Base-by-base conservation (phyloP, 2,113 vertebrate genomes). In the Heteronetta atricapilla region DNA sequence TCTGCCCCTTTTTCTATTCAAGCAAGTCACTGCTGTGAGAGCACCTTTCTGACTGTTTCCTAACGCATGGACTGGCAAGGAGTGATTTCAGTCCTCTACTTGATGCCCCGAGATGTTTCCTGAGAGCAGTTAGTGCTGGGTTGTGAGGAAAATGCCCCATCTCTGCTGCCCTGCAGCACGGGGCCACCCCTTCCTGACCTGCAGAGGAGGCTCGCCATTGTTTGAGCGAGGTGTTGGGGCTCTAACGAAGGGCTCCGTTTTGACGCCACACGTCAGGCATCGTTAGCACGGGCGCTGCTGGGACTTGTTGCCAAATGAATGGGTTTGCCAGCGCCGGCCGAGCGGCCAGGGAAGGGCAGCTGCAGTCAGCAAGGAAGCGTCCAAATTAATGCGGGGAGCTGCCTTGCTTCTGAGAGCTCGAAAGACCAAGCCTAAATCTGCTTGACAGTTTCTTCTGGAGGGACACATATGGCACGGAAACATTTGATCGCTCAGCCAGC, bases 401-500 rank as follows among this genome's bases (percentile, higher is more conserved):
- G 93, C 77, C 76, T 87, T 87, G 73, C 85, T 91, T 89, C 90
- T 82, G 55, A 88, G 50, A 48, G 19, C 77, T 78, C 69, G 56
- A 89, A 94, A 70, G 96, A 68, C 92, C 85, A 56, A 91, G 46
- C 58, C 89, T 63, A 92, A 97, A 96, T 94, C 89, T 70, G 29
- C 81, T 89, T 96, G 95, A 94, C 94, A 94, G 94, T 86, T 94
- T 92, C 94, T 94, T 95, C 93, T 76, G 17, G 23, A 86, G 73
- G 70, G 74, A 90, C 59, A 13, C 53, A 50, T 42, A 62, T 31
- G 80, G 93, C 64, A 72, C 25, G 34, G 86, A 84, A 89, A 66
- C 36, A 31, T 77, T 92, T 89, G 75, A 36, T 68, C 87, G 87
- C 85, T 77, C 89, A 38, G 56, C 79, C 36, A 50, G 62, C n/a